Percentiles rank a stretch among this genome's conserved stretches.
phyloP scores from a whole-genome alignment of 2,113 vertebrate species.

The Genyomyrus donnyi region DNA sequence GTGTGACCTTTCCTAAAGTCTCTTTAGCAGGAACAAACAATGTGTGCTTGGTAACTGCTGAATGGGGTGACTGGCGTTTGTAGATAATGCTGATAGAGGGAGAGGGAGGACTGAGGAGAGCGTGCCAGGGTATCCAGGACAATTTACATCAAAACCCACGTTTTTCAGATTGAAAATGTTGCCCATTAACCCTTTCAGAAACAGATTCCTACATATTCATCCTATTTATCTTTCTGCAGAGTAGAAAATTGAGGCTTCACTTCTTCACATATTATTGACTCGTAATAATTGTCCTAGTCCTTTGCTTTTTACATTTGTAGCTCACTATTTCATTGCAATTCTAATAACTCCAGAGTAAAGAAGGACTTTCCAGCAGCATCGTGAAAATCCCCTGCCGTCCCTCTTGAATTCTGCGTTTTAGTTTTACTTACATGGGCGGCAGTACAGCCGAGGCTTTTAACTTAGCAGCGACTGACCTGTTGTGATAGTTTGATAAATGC shows the following conservation, averaged over 20 bases:
- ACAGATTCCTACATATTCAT: not conserved
- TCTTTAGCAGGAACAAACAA: constrained; percentile 8
- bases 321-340: not conserved
- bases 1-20: not conserved
- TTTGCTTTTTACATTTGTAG: not conserved
- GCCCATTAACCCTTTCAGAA: not conserved
- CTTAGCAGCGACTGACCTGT: constrained; percentile 67
- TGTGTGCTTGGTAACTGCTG: constrained; percentile 2
- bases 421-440: constrained; percentile 67
- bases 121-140: not conserved
- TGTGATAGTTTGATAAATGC: constrained; percentile 72
- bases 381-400: not conserved
- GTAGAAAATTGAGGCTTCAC: not conserved
- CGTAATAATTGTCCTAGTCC: not conserved
- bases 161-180: not conserved
- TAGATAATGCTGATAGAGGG: not conserved
- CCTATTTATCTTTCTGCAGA: not conserved
- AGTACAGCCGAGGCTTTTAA: constrained; percentile 69
- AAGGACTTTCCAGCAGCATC: not conserved
- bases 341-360: not conserved
- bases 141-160: not conserved
- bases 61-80: not conserved
- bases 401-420: constrained; percentile 48
- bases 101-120: not conserved
- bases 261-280: not conserved